Evolutionary conservation across 2,113 vertebrate species (phyloP), one percentile per base, ranked within the genome.

Genomic region (Emydura subglobosa): DNA sequence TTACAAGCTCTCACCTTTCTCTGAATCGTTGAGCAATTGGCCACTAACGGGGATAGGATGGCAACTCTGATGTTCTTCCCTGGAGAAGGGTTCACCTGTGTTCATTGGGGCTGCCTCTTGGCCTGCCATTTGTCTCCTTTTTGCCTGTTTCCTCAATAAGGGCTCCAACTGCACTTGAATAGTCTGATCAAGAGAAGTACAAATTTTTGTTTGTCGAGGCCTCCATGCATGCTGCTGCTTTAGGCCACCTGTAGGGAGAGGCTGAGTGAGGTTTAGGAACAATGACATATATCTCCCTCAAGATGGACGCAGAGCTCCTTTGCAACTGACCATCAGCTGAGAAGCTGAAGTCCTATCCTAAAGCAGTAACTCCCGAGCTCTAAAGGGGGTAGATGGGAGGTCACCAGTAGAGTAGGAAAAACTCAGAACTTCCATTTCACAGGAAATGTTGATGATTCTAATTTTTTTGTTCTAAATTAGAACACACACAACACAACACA

Each of bases 221-320:
- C 42, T 78, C 12, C 16, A 39, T 29, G 0, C 49, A 2, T 83
- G 9, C 8, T 1, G 53, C 42, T 78, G 24, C 24, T 42, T 44
- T 78, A 47, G 17, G 34, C n/a, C n/a, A 72, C n/a, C 19, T 39
- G 59, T 19, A 22, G 65, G 65, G 65, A 72, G 65, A 19, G 7
- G 34, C 17, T 34, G 16, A 3, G 13, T 55, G 42, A 24, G 13
- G 10, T 88, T 29, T 88, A 59, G 57, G 82, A 90, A 72, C 0
- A 0, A 4, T 29, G 50, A 72, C 9, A 10, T 47, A 13, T 27
- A 2, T 93, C 4, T 78, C 3, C 4, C 82, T 16, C 31, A 19
- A n/a, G 21, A 72, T 59, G 17, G 6, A 51, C 14, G 22, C 12
- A 72, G 50, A 83, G 59, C 42, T 39, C 34, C 34, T 72, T 7